Conservation (phyloP, 2,113 vertebrate species). For the Odontesthes bonariensis region DNA sequence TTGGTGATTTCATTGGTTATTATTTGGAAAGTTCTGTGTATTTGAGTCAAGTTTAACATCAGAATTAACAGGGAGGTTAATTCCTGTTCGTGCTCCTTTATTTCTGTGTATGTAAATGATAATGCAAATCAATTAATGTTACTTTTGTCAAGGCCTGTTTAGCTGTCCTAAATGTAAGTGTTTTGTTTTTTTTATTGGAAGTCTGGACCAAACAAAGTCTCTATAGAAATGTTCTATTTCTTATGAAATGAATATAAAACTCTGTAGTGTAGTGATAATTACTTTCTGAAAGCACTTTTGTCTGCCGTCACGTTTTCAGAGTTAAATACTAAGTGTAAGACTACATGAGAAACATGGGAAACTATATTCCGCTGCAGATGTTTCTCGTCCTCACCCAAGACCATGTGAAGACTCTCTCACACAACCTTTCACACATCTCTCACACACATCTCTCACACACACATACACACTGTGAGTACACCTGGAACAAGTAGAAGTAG, state of each 20-base stretch:
- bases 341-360: slow-evolving; percentile 18
- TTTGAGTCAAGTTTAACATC: not conserved
- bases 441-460: not conserved
- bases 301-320: slow-evolving; percentile 3
- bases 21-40: not conserved
- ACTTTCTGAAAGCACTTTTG: not conserved
- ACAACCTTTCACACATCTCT: not conserved
- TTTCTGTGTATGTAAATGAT: too few species aligned
- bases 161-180: not conserved
- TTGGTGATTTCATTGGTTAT: not conserved
- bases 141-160: not conserved
- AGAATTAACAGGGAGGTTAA: not conserved
- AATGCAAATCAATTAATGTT: too few species aligned
- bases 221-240: not conserved
- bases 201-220: too few species aligned
- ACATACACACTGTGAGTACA: not conserved
- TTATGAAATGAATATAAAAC: not conserved
- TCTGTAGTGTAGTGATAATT: not conserved
- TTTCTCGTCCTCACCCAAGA: slow-evolving; percentile 9
- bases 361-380: not conserved
- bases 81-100: not conserved
- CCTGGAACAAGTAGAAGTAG: slow-evolving; percentile 22
- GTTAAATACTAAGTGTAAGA: not conserved
- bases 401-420: not conserved
- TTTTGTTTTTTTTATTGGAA: too few species aligned